Evolutionary conservation across 2,888 invertebrate species (phyloP), one percentile per base, ranked within the genome.

Genomic region (Ochropleura plecta): DNA sequence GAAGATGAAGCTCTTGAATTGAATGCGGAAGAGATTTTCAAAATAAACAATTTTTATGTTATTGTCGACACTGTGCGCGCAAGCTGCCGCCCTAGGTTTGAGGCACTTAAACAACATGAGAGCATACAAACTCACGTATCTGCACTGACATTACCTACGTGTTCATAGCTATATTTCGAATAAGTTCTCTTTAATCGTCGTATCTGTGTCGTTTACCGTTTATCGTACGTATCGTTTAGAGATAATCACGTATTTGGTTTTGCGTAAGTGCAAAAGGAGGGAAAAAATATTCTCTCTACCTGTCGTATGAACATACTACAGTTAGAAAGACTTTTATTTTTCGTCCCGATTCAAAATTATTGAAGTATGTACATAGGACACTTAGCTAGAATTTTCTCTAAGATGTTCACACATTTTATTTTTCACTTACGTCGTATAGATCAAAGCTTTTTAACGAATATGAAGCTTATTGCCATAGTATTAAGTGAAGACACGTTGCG

Each of bases 291-390:
- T 53, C 53, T n/a, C 53, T 0, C 18, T 51, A 51, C 51, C 51
- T 51, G 51, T 51, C 51, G 51, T 51, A 51, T 51, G 51, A n/a
- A n/a, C 51, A 51, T 51, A 51, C 51, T 51, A 53, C 53, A 53
- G 53, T 53, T 53, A 53, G 53, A 3, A n/a, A n/a, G 51, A 51
- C n/a, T n/a, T 51, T 51, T 16, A 51, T 48, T 48, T 48, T n/a
- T n/a, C n/a, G n/a, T n/a, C n/a, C n/a, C n/a, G n/a, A n/a, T n/a
- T n/a, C n/a, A n/a, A n/a, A n/a, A n/a, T n/a, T n/a, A n/a, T n/a
- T n/a, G n/a, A n/a, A n/a, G n/a, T n/a, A 48, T 48, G 48, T 48
- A 48, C 3, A 48, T 48, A 48, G 48, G 48, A 12, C 48, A 48
- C 49, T 49, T 49, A 49, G 49, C 49, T 49, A 49, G 49, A 49